Evolutionary conservation across 2,797 vertebrate species (phyloP).

Genomic region (Poecilia gillii): DNA sequence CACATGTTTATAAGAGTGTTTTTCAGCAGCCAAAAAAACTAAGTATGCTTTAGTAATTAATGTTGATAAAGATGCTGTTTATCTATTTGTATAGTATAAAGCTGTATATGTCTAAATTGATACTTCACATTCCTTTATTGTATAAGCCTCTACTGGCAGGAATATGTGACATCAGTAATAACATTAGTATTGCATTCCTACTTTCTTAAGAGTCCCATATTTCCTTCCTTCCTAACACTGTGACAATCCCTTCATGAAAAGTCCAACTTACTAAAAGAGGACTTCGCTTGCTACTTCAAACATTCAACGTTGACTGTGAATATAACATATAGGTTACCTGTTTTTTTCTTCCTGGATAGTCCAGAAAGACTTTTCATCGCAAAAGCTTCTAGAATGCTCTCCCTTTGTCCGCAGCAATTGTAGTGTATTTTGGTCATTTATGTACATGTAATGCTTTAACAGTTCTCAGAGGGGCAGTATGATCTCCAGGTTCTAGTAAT

Average conservation of each 20-base stretch:
- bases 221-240: conserved; percentile 79
- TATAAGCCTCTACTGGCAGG: conserved; percentile 38
- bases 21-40: conserved; percentile 61
- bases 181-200: conserved; percentile 48
- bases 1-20: conserved; percentile 76
- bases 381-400: conserved; percentile 37
- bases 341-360: not conserved
- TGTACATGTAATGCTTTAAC: conserved; percentile 38
- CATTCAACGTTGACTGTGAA: conserved; percentile 41
- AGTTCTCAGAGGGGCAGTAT: not conserved
- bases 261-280: conserved; percentile 42
- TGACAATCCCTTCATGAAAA: conserved; percentile 72
- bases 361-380: conserved; percentile 36
- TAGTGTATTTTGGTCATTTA: conserved; percentile 42
- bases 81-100: conserved; percentile 74
- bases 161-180: conserved; percentile 42
- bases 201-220: conserved; percentile 64
- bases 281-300: conserved; percentile 51
- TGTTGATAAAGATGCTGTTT: conserved; percentile 61
- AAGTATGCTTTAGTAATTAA: conserved; percentile 57
- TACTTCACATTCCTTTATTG: conserved; percentile 74
- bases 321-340: not conserved
- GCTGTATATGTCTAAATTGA: conserved; percentile 73
- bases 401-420: conserved; percentile 22
- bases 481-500: conserved; percentile 6